Percentiles rank a stretch among this genome's conserved stretches.
These are phyloP conservation scores for Tamias sibiricus DNA, from an alignment of 2,113 vertebrate genomes.

Conservation along the genomic window DNA sequence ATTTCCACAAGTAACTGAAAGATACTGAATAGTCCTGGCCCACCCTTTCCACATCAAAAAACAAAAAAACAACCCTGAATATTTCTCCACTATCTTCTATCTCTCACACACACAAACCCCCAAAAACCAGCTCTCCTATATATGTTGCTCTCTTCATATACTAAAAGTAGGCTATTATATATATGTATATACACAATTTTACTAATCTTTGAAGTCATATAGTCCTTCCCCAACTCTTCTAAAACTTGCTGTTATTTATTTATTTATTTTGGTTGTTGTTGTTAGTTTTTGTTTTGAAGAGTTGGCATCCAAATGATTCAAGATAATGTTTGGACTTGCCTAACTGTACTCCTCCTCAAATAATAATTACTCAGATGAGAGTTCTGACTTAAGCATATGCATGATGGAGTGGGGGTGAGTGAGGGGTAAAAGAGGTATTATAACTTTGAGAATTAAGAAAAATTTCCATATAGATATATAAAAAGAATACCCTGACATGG, in stretches of 20 bases:
- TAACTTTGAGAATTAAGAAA: slow-evolving; percentile 60
- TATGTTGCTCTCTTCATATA: neutral
- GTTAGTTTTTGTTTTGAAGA: slow-evolving; percentile 45
- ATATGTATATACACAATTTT: neutral
- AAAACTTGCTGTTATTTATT: neutral
- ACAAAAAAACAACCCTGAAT: neutral
- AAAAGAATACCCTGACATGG: slow-evolving; percentile 72
- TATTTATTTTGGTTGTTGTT: neutral
- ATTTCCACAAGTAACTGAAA: slow-evolving; percentile 54
- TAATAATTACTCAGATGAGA: slow-evolving; percentile 56
- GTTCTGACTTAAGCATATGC: slow-evolving; percentile 39
- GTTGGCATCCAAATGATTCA: slow-evolving; percentile 61
- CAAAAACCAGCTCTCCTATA: neutral
- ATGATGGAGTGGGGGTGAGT: neutral
- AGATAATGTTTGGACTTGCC: slow-evolving; percentile 22
- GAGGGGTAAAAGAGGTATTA: neutral
- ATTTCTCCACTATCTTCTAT: neutral
- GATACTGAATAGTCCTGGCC: neutral
- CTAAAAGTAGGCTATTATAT: slow-evolving; percentile 2
- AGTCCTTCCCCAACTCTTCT: slow-evolving; percentile 34
- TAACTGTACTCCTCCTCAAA: slow-evolving; percentile 48
- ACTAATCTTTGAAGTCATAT: slow-evolving; percentile 49
- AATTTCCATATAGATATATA: slow-evolving; percentile 64
- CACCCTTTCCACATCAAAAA: slow-evolving; percentile 14
- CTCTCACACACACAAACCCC: neutral